Evolutionary conservation across 1,140 invertebrate genomes (phyloP), one percentile per base, ranked within the genome.

Genomic region (Euglossa dilemma): DNA sequence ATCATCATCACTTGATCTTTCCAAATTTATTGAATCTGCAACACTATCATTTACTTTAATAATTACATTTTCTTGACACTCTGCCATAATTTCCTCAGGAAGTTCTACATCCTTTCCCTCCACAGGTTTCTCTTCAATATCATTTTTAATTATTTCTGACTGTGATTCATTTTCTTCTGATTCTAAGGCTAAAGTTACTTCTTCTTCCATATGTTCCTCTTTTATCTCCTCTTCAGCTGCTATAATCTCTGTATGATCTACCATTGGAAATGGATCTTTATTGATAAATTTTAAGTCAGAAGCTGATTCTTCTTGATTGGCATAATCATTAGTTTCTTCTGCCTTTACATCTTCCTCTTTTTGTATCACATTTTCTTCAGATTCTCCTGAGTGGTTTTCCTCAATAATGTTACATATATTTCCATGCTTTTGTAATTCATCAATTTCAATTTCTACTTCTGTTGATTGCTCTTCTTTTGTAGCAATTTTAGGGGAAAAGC

Each of bases 1-100:
- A 23, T 36, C 47, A 25, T 9, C 11, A 16, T 12, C 11, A 23
- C 52, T 25, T 11, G 25, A 16, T 25, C 52, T 64, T 78, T 78
- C 52, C 16, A 70, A 9, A 25, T 45, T 59, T 3, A 45, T 6
- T 43, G 73, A 59, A 28, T 63, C 28, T 63, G 6, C 6, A 7
- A 18, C 36, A 20, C 25, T n/a, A 9, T 63, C 45, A 25, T 63
- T 4, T 3, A 63, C 45, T 36, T 83, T 64, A 47, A 67, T 4
- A 69, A 43, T 20, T 20, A 12, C 6, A 54, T 25, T 18, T 61
- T 63, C 6, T n/a, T 71, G 56, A 20, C 56, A 16, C 8, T 76
- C 66, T 67, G 79, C 36, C 8, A 61, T 25, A 28, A 25, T 69
- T 66, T 23, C 56, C 67, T 84, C 52, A 25, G 56, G 23, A 36